phyloP scores from a whole-genome alignment of 2,797 vertebrate species.

The Harpagifer antarcticus region DNA sequence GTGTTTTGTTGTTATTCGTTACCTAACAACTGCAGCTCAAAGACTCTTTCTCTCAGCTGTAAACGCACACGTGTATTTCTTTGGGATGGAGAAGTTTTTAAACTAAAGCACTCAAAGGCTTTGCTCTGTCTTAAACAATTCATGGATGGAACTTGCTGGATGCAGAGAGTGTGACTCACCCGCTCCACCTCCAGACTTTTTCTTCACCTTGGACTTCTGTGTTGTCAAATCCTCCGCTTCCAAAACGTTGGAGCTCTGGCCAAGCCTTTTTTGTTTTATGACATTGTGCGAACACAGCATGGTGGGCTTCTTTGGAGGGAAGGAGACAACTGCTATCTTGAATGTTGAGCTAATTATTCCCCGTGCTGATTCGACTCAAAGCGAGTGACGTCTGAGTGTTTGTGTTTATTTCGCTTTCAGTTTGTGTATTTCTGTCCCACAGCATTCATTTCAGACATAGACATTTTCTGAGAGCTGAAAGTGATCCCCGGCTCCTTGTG shows the following conservation, averaged over 20 bases:
- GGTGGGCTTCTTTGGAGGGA: conserved; percentile 45
- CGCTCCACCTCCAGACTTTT: conserved; percentile 70
- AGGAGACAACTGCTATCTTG: conserved; percentile 38
- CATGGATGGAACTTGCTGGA: conserved; percentile 77
- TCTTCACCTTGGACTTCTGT: conserved; percentile 71
- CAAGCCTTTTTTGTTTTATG: conserved; percentile 54
- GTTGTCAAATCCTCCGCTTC: conserved; percentile 46
- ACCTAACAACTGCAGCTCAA: conserved; percentile 76
- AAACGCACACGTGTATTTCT: conserved; percentile 53
- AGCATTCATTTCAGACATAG: conserved; percentile 59
- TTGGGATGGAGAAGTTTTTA: conserved; percentile 18
- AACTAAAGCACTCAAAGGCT: conserved; percentile 62
- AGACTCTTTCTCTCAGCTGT: conserved; percentile 62
- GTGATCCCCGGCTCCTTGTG: conserved; percentile 47
- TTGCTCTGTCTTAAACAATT: conserved; percentile 78
- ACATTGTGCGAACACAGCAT: conserved; percentile 39
- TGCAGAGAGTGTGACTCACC: conserved; percentile 73
- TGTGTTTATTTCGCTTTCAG: conserved; percentile 57
- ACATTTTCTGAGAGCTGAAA: conserved; percentile 62
- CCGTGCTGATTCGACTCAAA: conserved; percentile 38
- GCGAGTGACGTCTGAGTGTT: conserved; percentile 39
- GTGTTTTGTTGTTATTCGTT: conserved; percentile 75
- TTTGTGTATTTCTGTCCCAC: conserved; percentile 67
- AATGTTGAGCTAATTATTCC: conserved; percentile 63
- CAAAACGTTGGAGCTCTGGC: conserved; percentile 30